Evolutionary conservation across 1,140 invertebrate species (phyloP).

Genomic region (Musca domestica): DNA sequence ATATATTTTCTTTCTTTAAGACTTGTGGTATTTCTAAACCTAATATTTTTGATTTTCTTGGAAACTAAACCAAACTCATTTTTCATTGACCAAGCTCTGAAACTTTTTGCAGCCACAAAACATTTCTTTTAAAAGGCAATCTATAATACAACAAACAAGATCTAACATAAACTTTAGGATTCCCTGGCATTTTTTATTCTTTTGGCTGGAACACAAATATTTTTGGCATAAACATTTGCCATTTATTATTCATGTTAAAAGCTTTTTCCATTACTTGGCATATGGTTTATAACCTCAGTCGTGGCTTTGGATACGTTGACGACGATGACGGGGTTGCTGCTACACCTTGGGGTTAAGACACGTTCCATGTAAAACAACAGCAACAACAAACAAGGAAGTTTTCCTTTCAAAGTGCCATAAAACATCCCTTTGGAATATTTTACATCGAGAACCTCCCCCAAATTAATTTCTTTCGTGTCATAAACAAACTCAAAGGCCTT

Average conservation of each 20-base stretch:
- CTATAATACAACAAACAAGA: too few species aligned
- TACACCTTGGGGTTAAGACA: too few species aligned
- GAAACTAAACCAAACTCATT: too few species aligned
- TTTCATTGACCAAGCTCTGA: too few species aligned
- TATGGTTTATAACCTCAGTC: constrained; percentile 13
- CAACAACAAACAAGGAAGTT: neutral
- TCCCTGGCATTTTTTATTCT: too few species aligned
- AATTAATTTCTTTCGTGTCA: neutral
- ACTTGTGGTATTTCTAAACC: too few species aligned
- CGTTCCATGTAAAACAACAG: neutral
- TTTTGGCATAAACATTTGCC: constrained; percentile 12
- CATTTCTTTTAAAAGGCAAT: too few species aligned
- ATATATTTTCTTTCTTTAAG: too few species aligned
- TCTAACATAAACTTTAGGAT: too few species aligned
- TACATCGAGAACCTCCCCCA: neutral
- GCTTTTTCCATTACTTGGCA: constrained; percentile 53
- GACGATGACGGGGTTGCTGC: neutral
- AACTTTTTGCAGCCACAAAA: too few species aligned
- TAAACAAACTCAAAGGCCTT: neutral
- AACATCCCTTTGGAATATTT: constrained; percentile 23
- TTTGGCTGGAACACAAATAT: too few species aligned
- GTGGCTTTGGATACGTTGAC: neutral
- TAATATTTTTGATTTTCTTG: too few species aligned
- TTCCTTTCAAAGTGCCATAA: constrained; percentile 13
- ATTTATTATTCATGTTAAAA: constrained; percentile 52